Evolutionary conservation across 2,888 invertebrate species (phyloP), one percentile per base, ranked within the genome.

Genomic region (Agonopterix arenella): DNA sequence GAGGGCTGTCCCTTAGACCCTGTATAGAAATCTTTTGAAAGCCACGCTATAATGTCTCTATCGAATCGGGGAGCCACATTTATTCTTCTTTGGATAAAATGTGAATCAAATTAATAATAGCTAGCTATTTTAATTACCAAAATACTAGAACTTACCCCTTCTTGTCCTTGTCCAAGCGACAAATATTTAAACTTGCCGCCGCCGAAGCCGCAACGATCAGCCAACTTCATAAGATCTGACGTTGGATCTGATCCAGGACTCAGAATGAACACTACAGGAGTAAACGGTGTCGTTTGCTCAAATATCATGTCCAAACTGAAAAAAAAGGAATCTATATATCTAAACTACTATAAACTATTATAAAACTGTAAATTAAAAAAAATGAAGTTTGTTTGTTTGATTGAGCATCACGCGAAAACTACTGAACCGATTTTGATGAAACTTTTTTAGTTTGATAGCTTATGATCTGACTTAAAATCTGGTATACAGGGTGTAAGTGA

Each of bases 201-300:
- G 37, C 95, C 94, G 54, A 91, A 92, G 44, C 93, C 93, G 57
- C 91, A 89, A 60, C 93, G 82, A 57, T 94, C 92, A 5, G 95
- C 94, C 11, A 96, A 74, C 76, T 95, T 95, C 91, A 95, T 94
- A 48, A 96, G 80, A 66, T 96, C 96, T 52, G 94, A 94, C 0
- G 97, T 94, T 0, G 98, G 98, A 82, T 98, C 97, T 0, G 97
- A 97, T 0, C 98, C 98, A 9, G 98, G 97, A 58, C 97, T 97
- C 45, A 98, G 88, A 57, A 98, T 95, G 72, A 98, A 98, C 60
- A 98, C 95, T 2, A 98, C 95, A 0, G 98, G 98, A 38, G 95
- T 97, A 11, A 82, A 91, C 0, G 96, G 93, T 0, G 93, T 92
- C 51, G 96, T 96, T 75, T 97, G 97, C 56, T 97, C 96, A 70